A percentile compares a stretch with the other conserved stretches of the same genome.
Conservation (phyloP, 1,140 invertebrate species). For the Brachionus rubens region DNA sequence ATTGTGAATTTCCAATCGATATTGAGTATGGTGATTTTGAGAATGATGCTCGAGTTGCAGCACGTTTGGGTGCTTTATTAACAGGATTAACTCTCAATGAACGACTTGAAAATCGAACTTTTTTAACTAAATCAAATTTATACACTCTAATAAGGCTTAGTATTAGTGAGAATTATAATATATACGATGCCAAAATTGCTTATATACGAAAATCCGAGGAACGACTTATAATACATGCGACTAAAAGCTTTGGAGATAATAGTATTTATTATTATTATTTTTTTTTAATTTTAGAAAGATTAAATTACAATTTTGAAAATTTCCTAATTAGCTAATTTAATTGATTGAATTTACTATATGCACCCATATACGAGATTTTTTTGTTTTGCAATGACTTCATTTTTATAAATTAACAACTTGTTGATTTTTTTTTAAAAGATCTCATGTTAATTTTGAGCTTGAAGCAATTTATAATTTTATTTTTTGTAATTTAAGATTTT, state of each 20-base stretch:
- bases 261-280: conserved; percentile 7
- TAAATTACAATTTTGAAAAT: too few relatives aligned
- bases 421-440: too few relatives aligned
- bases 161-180: conserved; percentile 27
- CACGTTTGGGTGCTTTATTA: neutral
- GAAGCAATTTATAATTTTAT: too few relatives aligned
- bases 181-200: conserved; percentile 22
- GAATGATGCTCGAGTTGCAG: conserved; percentile 1
- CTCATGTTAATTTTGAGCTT: too few relatives aligned
- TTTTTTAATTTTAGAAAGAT: neutral
- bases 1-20: conserved; percentile 43
- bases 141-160: conserved; percentile 7
- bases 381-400: too few relatives aligned
- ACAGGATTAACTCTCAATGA: conserved; percentile 12
- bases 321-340: too few relatives aligned
- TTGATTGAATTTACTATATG: too few relatives aligned
- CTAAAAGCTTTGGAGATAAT: neutral
- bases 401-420: too few relatives aligned
- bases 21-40: conserved; percentile 24
- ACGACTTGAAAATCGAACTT: conserved; percentile 28
- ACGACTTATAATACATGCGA: conserved; percentile 29
- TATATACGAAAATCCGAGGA: neutral
- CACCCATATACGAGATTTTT: too few relatives aligned
- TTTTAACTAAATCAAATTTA: conserved; percentile 21
- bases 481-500: too few relatives aligned